These are phyloP conservation scores for Drosophila meridiana DNA, from an alignment of 2,888 invertebrate species.

Conservation along the genomic window DNA sequence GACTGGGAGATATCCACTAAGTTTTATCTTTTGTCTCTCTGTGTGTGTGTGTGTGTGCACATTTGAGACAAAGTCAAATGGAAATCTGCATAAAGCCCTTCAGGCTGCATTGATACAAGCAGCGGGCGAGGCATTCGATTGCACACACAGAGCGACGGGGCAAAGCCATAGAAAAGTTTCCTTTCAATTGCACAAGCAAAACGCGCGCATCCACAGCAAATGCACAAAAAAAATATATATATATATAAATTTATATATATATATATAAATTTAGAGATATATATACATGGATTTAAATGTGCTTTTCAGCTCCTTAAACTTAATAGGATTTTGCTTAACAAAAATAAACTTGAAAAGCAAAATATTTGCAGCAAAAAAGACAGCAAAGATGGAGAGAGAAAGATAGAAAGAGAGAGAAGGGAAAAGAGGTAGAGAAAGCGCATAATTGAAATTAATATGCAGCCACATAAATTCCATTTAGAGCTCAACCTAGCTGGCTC, in stretches of 20 bases:
- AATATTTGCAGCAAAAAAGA: slow-evolving; percentile 9
- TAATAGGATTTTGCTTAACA: slow-evolving; percentile 34
- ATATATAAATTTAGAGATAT: not conserved
- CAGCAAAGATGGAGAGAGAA: not conserved
- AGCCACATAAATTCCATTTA: slow-evolving; percentile 48
- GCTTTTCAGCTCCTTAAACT: slow-evolving; percentile 31
- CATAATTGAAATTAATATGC: slow-evolving; percentile 57
- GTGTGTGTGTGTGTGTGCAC: slow-evolving; percentile 41
- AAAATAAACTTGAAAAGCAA: slow-evolving; percentile 14
- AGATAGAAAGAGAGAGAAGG: not conserved
- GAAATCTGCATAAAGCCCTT: slow-evolving; percentile 72
- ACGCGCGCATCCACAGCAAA: slow-evolving; percentile 14
- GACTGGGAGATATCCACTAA: not conserved
- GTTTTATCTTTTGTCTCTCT: slow-evolving; percentile 30
- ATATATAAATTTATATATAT: not conserved
- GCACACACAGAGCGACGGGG: slow-evolving; percentile 11
- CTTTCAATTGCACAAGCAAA: slow-evolving; percentile 54
- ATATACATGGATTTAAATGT: slow-evolving; percentile 6
- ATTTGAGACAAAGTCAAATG: slow-evolving; percentile 69
- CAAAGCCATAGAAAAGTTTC: slow-evolving; percentile 46
- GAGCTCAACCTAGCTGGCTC: slow-evolving; percentile 34
- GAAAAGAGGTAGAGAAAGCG: not conserved
- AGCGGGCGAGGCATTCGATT: not conserved
- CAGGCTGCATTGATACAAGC: slow-evolving; percentile 54
- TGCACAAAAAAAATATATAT: slow-evolving; percentile 6